A percentile compares a stretch with the other conserved stretches of the same genome.
phyloP scores from a whole-genome alignment of 2,888 invertebrate genomes.

The Gastrophysa polygoni region DNA sequence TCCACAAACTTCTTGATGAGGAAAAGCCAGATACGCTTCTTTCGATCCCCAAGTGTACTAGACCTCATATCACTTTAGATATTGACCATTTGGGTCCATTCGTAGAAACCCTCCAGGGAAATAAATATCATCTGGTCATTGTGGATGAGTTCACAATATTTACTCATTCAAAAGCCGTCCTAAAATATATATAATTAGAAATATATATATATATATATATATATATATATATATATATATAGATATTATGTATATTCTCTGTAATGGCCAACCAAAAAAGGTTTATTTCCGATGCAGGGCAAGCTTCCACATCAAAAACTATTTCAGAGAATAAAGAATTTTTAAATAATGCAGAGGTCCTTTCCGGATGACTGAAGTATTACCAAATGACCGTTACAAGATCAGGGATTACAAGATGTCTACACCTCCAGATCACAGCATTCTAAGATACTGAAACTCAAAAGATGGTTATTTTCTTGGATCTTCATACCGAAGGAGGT shows the following conservation, averaged over 20 bases:
- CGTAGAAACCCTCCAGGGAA: conserved; percentile 20
- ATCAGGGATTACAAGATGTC: conserved; percentile 14
- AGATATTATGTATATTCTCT: background rate
- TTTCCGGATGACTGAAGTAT: conserved; percentile 15
- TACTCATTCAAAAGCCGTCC: conserved; percentile 15
- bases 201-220: no score
- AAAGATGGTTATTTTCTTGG: no score
- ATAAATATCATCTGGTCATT: conserved; percentile 16
- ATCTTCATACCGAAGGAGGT: no score
- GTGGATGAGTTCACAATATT: conserved; percentile 27
- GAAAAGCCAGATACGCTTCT: conserved; percentile 25
- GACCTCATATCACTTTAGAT: conserved; percentile 32
- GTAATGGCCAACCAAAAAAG: background rate
- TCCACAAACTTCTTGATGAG: conserved; percentile 2
- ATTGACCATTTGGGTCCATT: conserved; percentile 28
- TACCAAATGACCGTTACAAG: conserved; percentile 22
- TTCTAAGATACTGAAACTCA: no score
- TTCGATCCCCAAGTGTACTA: conserved; percentile 23
- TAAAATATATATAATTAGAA: background rate
- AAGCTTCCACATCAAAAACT: conserved; percentile 14
- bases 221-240: no score
- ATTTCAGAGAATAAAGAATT: conserved; percentile 16
- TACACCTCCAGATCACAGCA: background rate
- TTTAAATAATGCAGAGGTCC: conserved; percentile 30
- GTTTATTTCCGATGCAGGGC: background rate